Percentiles rank a stretch among this genome's conserved stretches.
phyloP scores from a whole-genome alignment of 1,140 invertebrate genomes.

The Arctopsyche grandis region DNA sequence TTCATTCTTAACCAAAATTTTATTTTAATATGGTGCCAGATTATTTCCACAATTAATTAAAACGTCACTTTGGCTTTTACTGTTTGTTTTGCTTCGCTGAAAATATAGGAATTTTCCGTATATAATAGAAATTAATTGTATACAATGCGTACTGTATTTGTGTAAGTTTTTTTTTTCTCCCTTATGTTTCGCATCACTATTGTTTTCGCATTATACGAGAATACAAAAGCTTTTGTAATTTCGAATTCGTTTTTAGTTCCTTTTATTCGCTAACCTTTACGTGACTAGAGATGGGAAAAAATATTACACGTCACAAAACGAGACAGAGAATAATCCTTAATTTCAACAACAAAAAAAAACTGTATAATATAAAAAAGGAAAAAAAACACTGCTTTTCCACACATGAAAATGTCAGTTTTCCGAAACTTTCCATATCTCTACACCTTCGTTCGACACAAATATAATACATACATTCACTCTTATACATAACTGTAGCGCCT shows the following conservation, averaged over 20 bases:
- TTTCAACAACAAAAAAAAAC: neutral
- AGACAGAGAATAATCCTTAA: neutral
- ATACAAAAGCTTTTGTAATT: slow-evolving; percentile 10
- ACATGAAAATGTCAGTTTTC: slow-evolving; percentile 4
- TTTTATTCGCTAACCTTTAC: neutral
- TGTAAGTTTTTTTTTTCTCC: neutral
- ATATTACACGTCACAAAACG: neutral
- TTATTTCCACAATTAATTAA: slow-evolving; percentile 15
- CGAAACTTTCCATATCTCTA: neutral
- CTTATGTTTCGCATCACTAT: neutral
- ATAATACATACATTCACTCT: too few relatives aligned
- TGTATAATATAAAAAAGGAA: neutral
- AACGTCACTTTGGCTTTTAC: neutral
- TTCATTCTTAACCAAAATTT: too few relatives aligned
- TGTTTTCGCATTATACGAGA: neutral
- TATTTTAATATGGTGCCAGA: neutral
- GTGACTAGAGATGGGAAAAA: too few relatives aligned
- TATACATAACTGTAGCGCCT: too few relatives aligned
- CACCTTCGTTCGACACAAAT: neutral
- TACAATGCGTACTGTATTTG: neutral
- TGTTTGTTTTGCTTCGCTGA: neutral
- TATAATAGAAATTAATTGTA: neutral
- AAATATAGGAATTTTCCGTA: neutral
- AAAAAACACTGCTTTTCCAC: neutral
- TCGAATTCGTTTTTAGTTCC: neutral